These are phyloP conservation scores for Achroia grisella DNA, from an alignment of 1,140 invertebrate genomes.

Conservation along the genomic window DNA sequence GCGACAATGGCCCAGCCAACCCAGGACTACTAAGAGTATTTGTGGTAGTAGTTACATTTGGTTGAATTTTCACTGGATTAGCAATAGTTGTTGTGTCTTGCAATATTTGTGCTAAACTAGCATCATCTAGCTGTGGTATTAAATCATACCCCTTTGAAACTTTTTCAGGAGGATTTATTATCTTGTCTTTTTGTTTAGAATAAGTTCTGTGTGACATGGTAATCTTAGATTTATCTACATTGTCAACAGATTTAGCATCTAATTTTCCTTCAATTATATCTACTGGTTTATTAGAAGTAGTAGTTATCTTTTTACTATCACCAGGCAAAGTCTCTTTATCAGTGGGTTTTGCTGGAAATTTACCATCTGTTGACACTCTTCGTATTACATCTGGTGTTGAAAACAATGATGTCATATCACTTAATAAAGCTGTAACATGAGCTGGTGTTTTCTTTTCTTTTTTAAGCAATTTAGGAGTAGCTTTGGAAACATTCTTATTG, in stretches of 20 bases:
- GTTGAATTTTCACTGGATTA: constrained; percentile 50
- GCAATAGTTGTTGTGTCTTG: constrained; percentile 43
- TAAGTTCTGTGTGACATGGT: constrained; percentile 37
- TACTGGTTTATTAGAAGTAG: constrained; percentile 25
- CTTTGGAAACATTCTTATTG: constrained; percentile 49
- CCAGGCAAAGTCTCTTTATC: constrained; percentile 23
- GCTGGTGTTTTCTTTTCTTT: constrained; percentile 82
- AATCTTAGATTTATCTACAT: constrained; percentile 37
- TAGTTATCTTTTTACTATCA: constrained; percentile 46
- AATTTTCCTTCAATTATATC: constrained; percentile 32
- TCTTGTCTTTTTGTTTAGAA: constrained; percentile 37
- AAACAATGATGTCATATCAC: constrained; percentile 80
- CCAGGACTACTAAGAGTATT: constrained; percentile 61
- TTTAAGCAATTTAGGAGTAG: constrained; percentile 68
- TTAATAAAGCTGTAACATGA: constrained; percentile 75
- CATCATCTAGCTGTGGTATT: constrained; percentile 66
- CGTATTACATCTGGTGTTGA: constrained; percentile 86
- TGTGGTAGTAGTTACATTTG: constrained; percentile 64
- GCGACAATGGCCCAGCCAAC: constrained; percentile 60
- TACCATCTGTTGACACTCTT: constrained; percentile 74
- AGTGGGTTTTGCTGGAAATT: constrained; percentile 50
- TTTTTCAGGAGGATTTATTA: constrained; percentile 32
- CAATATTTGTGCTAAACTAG: constrained; percentile 62
- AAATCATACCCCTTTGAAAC: constrained; percentile 45
- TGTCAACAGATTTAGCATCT: constrained; percentile 29